Evolutionary conservation across 2,797 vertebrate species (phyloP), one percentile per base, ranked within the genome.

Genomic region (Karalla daura): DNA sequence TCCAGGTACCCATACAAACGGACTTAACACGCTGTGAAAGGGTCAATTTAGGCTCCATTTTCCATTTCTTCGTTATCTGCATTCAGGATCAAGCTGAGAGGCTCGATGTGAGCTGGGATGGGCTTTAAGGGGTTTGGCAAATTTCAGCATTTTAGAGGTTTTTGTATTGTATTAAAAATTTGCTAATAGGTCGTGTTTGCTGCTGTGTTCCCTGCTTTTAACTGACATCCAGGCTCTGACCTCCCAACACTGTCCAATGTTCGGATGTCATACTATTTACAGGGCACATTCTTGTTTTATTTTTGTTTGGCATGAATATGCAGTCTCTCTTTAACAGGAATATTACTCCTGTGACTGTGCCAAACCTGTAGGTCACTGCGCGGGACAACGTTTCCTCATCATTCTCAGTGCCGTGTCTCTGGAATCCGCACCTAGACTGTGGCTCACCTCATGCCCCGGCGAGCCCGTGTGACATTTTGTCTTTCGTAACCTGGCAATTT

Each of bases 21-120:
- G 90, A 94, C 88, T 76, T 78, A 94, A 91, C 97, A 95, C 75
- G 94, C 96, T 95, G 96, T 95, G 97, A 96, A 96, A 97, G 96
- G 95, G 95, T 96, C 96, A 96, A 98, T 98, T 98, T 96, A 96
- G 96, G 92, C 96, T 94, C 95, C 96, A 96, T 97, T 97, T 98
- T 95, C 95, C 94, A 95, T 96, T 95, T 95, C 95, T 96, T 89
- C 89, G 92, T 95, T 95, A 95, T 95, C 92, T 86, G 94, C 92
- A 93, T 96, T 95, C 94, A 93, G 80, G 92, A 65, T 91, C 96
- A 91, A 67, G 93, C 94, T 92, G 95, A 89, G 96, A 70, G 55
- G 81, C 94, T 95, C 94, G 84, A 91, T 80, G 87, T 87, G 89
- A 81, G 80, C 59, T 27, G 32, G 68, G 74, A 65, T 67, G 60